Evolutionary conservation across 64 coral and sea anemone genomes (phyloP).

Genomic region (Actinia tenebrosa): DNA sequence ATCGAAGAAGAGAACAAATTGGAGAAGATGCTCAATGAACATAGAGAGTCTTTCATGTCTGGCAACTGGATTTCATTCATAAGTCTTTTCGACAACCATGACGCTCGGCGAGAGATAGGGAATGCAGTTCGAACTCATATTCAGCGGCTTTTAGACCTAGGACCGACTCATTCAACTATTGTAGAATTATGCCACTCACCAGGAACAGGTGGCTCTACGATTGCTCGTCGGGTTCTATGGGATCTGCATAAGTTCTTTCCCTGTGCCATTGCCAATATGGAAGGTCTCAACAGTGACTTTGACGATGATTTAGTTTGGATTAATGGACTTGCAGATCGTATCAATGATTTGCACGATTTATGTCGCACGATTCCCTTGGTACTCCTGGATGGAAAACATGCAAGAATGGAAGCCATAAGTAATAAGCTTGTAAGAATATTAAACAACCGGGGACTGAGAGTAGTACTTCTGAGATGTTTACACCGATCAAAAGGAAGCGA

Average conservation of each 20-base stretch:
- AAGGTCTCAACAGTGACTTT: slow-evolving; percentile 23
- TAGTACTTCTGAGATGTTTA: slow-evolving; percentile 47
- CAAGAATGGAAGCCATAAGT: slow-evolving; percentile 38
- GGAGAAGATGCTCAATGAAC: slow-evolving; percentile 35
- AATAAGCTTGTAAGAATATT: slow-evolving; percentile 61
- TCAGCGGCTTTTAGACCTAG: slow-evolving; percentile 52
- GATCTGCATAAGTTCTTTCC: slow-evolving; percentile 53
- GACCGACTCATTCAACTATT: slow-evolving; percentile 3
- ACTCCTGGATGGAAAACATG: slow-evolving; percentile 69
- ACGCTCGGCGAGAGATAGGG: slow-evolving; percentile 35
- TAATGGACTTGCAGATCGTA: slow-evolving; percentile 26
- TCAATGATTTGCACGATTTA: slow-evolving; percentile 42
- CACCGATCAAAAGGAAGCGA: slow-evolving; percentile 32
- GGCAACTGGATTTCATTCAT: slow-evolving; percentile 54
- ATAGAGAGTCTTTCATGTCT: slow-evolving; percentile 56
- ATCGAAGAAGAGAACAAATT: slow-evolving; percentile 26
- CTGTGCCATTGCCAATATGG: slow-evolving; percentile 44
- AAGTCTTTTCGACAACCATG: slow-evolving; percentile 57
- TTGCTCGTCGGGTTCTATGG: slow-evolving; percentile 66
- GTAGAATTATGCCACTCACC: slow-evolving; percentile 57
- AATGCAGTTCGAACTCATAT: slow-evolving; percentile 47
- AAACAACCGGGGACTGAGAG: slow-evolving; percentile 42
- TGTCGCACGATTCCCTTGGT: slow-evolving; percentile 54
- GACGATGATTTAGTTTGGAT: slow-evolving; percentile 53
- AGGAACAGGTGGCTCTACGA: slow-evolving; percentile 57